phyloP scores from a whole-genome alignment of 2,797 vertebrate genomes.

The Takifugu ocellatus region DNA sequence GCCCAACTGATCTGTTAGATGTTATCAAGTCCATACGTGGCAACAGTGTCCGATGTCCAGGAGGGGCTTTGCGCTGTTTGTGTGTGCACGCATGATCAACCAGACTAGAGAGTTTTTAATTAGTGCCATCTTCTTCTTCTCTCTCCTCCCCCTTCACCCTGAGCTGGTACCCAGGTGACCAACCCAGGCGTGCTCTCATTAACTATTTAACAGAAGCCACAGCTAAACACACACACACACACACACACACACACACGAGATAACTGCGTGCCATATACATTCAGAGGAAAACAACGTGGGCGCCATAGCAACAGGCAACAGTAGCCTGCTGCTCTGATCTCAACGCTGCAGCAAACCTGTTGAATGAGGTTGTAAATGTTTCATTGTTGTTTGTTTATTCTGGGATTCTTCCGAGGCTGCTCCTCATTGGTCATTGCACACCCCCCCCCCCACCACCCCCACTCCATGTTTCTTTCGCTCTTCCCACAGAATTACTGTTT shows the following conservation, averaged over 20 bases:
- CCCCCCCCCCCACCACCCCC: background rate
- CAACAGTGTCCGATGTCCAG: slow-evolving; percentile 21
- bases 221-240: slow-evolving; percentile 30
- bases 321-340: slow-evolving; percentile 17
- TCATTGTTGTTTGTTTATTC: slow-evolving; percentile 47
- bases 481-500: background rate
- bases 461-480: slow-evolving; percentile 1
- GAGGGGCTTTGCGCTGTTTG: slow-evolving; percentile 10
- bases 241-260: slow-evolving; percentile 23
- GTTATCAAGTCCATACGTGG: too few relatives aligned
- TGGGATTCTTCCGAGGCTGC: background rate
- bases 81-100: slow-evolving; percentile 14
- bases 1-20: too few relatives aligned
- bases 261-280: slow-evolving; percentile 24
- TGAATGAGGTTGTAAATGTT: slow-evolving; percentile 17
- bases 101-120: slow-evolving; percentile 43
- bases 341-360: background rate
- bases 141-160: slow-evolving; percentile 6
- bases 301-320: slow-evolving; percentile 48
- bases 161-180: slow-evolving; percentile 53
- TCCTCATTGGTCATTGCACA: background rate
- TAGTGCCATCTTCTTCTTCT: slow-evolving; percentile 34
- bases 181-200: slow-evolving; percentile 53
- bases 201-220: slow-evolving; percentile 62
- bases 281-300: slow-evolving; percentile 52